Percentiles rank a stretch among this genome's conserved stretches.
Conservation (phyloP, 2,888 invertebrate species). For the Tenthredo distinguenda region DNA sequence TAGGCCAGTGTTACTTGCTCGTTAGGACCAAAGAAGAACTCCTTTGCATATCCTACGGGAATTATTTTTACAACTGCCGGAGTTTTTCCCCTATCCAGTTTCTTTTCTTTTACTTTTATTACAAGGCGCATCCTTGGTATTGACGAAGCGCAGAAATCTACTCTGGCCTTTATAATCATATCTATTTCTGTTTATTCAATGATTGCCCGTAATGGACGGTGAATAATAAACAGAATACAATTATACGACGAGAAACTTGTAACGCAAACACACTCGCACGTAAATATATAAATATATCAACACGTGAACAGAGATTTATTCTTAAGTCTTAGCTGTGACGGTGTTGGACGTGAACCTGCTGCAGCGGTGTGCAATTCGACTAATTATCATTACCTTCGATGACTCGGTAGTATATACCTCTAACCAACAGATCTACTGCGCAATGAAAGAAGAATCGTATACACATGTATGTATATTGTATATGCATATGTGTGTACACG, state of each 20-base stretch:
- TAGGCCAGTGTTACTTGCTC: constrained; percentile 27
- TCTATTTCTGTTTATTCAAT: constrained; percentile 8
- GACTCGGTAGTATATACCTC: constrained; percentile 35
- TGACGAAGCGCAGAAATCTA: neutral
- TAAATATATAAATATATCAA: neutral
- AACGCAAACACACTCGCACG: neutral
- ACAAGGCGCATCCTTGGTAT: neutral
- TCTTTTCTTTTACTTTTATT: neutral
- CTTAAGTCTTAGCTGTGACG: neutral
- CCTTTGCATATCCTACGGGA: constrained; percentile 23
- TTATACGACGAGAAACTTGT: neutral
- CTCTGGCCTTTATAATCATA: neutral
- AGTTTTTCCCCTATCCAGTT: neutral
- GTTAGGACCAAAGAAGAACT: constrained; percentile 30
- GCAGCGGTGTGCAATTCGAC: constrained; percentile 41
- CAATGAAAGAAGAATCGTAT: constrained; percentile 22
- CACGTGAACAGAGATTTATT: neutral
- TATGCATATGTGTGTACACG: too few relatives aligned
- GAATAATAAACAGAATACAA: constrained; percentile 21
- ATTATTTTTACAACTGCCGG: neutral
- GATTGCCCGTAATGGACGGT: neutral
- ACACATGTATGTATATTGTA: neutral
- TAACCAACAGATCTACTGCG: neutral
- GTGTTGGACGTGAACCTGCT: constrained; percentile 13
- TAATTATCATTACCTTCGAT: constrained; percentile 48